Percentiles rank a stretch among this genome's conserved stretches.
phyloP scores from a whole-genome alignment of 2,113 vertebrate species.

The Lampris incognitus region DNA sequence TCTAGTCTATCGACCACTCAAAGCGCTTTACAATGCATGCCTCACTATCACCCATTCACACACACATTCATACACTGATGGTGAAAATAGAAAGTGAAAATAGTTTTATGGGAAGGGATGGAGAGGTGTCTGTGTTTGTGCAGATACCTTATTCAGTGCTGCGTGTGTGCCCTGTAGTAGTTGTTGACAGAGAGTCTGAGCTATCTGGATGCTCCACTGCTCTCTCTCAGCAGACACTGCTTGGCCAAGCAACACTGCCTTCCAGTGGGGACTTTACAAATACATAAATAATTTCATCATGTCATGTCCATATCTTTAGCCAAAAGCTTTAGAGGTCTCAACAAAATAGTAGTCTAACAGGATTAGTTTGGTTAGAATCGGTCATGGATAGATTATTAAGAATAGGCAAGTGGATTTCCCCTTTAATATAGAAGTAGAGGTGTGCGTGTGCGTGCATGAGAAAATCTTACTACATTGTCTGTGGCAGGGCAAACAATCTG shows the following conservation, averaged over 20 bases:
- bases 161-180: slow-evolving; percentile 78
- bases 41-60: slow-evolving; percentile 16
- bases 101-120: background rate
- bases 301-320: background rate
- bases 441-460: background rate
- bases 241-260: slow-evolving; percentile 86
- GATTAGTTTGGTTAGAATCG: background rate
- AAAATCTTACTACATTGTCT: slow-evolving; percentile 86
- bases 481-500: slow-evolving; percentile 84
- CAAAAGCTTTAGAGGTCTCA: too few species aligned
- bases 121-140: background rate
- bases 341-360: too few species aligned
- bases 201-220: slow-evolving; percentile 70
- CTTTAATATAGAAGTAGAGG: background rate
- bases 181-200: slow-evolving; percentile 81
- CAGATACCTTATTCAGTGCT: slow-evolving; percentile 82
- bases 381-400: background rate
- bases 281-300: background rate
- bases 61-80: background rate
- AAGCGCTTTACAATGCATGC: too few species aligned
- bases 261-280: slow-evolving; percentile 86
- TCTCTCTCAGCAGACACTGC: slow-evolving; percentile 83
- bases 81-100: too few species aligned
- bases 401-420: background rate
- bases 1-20: too few species aligned